Conservation (phyloP, 2,888 invertebrate species). For the Drosophila subquinaria region DNA sequence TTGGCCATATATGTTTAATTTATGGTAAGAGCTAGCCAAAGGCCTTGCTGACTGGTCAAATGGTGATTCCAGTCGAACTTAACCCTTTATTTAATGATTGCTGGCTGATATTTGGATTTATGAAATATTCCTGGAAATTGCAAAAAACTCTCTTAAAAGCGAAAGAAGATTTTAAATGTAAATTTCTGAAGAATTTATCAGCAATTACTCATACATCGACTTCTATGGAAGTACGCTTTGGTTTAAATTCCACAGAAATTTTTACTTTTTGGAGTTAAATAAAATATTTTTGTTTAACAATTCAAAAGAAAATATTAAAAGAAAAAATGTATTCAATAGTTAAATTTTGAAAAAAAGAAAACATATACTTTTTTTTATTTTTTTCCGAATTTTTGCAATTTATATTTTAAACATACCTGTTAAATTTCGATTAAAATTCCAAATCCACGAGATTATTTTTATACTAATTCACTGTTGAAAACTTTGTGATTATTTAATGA, state of each 20-base stretch:
- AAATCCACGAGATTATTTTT: no score
- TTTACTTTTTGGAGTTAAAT: not conserved
- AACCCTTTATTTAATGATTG: conserved; percentile 55
- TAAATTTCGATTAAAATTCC: no score
- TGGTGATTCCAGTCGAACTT: conserved; percentile 36
- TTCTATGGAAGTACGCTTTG: no score
- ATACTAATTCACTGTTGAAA: no score
- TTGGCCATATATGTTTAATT: conserved; percentile 66
- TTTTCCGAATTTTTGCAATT: no score
- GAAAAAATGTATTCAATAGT: no score
- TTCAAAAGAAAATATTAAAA: no score
- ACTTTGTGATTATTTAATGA: no score
- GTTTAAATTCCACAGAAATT: not conserved
- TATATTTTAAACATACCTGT: no score
- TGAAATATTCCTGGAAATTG: conserved; percentile 8
- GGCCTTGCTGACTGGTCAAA: conserved; percentile 30
- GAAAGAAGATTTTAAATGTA: not conserved
- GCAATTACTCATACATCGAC: no score
- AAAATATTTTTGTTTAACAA: not conserved
- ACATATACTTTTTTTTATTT: no score
- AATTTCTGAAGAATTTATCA: not conserved
- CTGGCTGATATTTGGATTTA: conserved; percentile 10
- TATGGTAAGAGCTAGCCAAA: conserved; percentile 51
- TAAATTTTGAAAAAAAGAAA: no score
- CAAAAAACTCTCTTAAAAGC: not conserved